Evolutionary conservation across 2,888 invertebrate species (phyloP), one percentile per base, ranked within the genome.

Genomic region (Loripinus fragilis): DNA sequence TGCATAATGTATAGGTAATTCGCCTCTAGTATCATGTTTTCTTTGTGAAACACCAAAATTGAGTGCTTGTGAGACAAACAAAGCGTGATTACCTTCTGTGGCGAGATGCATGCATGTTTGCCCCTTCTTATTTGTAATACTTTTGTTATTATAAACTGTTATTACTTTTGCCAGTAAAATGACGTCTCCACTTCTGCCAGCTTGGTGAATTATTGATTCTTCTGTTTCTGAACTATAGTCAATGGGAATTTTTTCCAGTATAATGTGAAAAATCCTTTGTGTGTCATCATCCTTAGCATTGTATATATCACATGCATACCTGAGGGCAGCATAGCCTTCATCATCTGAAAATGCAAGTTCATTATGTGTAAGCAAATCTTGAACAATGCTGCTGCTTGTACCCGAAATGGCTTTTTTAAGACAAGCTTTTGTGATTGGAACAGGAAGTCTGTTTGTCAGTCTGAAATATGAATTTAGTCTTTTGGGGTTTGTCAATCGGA

Each of bases 141-240:
- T 60, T 33, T 60, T 60, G 10, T 60, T 17, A 28, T 33, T 33
- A 17, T 60, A 60, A 33, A 60, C 30, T 30, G 60, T 33, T 3
- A 60, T 60, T 25, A 33, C 60, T 33, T 60, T 60, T 25, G 33
- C 28, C 2, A 60, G 23, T 23, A 60, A 23, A 15, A 3, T 2
- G 33, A 28, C 60, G 20, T 60, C 60, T 17, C 60, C 60, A 17
- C 15, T 8, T 12, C 60, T 25, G 17, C 17, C 30, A 60, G 60
- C 60, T 28, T 28, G 12, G 23, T 60, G 33, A 17, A 60, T 60
- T 25, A 60, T 60, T 60, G 60, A 60, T 60, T 60, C 60, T 17
- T 10, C 10, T 33, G 60, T 20, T 10, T 60, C 60, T 10, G 60
- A 60, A 2, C 23, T 20, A 20, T 60, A 60, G 1, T 60, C 60